A percentile compares a stretch with the other conserved stretches of the same genome.
Conservation (phyloP, 2,888 invertebrate genomes). For the Ophioninae sp. region DNA sequence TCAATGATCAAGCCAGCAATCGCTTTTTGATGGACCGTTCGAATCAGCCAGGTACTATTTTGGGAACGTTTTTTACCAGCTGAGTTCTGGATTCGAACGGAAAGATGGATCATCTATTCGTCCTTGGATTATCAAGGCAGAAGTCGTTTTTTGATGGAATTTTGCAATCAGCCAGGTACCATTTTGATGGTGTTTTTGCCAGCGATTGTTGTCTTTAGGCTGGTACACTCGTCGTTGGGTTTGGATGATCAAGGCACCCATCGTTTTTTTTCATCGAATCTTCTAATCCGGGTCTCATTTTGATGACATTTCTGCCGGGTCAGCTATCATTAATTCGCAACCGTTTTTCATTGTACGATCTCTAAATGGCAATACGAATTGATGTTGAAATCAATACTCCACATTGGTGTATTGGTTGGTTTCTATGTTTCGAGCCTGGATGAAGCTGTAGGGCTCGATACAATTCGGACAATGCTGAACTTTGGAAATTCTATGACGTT, state of each 20-base stretch:
- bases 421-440: not conserved
- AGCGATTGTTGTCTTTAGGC: not conserved
- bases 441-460: slow-evolving; percentile 1
- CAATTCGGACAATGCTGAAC: slow-evolving; percentile 26
- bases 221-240: no score
- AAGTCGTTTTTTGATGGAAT: no score
- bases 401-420: not conserved
- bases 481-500: slow-evolving; percentile 13
- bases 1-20: not conserved
- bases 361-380: not conserved
- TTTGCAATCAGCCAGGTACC: no score
- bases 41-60: no score
- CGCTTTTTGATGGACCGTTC: not conserved
- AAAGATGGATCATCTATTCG: no score
- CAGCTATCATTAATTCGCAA: not conserved
- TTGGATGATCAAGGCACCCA: no score
- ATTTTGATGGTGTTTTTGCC: not conserved
- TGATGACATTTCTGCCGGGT: no score
- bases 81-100: no score
- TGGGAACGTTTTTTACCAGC: no score
- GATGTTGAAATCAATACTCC: not conserved
- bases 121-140: no score
- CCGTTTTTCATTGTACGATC: not conserved
- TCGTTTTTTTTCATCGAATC: no score
- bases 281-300: no score